Percentiles rank a stretch among this genome's conserved stretches.
These are phyloP conservation scores for Sebastes hopkinsi DNA, from an alignment of 2,797 vertebrate genomes.

Conservation along the genomic window DNA sequence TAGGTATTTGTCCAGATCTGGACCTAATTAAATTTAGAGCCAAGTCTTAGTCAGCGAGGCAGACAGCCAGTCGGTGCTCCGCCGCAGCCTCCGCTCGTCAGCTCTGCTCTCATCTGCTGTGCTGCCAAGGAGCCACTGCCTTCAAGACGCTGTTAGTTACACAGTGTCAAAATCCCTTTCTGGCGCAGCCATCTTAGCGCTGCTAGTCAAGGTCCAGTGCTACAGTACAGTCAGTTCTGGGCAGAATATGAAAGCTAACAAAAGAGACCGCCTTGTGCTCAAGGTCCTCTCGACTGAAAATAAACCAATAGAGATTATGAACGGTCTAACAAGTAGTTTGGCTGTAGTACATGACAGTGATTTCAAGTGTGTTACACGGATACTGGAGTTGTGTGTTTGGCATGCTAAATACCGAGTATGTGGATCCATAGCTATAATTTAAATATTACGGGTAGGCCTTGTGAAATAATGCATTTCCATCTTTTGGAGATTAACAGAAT, in stretches of 20 bases:
- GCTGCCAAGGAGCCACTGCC: conserved; percentile 34
- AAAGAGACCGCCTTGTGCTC: background rate
- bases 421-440: background rate
- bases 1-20: conserved; percentile 33
- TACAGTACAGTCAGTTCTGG: background rate
- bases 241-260: conserved; percentile 13
- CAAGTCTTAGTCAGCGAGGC: conserved; percentile 34
- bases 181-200: conserved; percentile 10
- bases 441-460: background rate
- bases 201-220: conserved; percentile 31
- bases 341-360: background rate
- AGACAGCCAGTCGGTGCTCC: conserved; percentile 30
- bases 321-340: background rate
- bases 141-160: conserved; percentile 33
- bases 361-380: background rate
- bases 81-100: conserved; percentile 24
- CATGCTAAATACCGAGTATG: background rate
- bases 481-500: background rate
- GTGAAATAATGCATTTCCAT: conserved; percentile 8
- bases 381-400: background rate
- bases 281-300: conserved; percentile 23
- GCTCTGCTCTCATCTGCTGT: conserved; percentile 24
- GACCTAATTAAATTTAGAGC: conserved; percentile 58
- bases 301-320: background rate
- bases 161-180: conserved; percentile 31